A percentile compares a stretch with the other conserved stretches of the same genome.
These are phyloP conservation scores for Chaetura pelagica DNA, from an alignment of 2,113 vertebrate species.

Conservation along the genomic window DNA sequence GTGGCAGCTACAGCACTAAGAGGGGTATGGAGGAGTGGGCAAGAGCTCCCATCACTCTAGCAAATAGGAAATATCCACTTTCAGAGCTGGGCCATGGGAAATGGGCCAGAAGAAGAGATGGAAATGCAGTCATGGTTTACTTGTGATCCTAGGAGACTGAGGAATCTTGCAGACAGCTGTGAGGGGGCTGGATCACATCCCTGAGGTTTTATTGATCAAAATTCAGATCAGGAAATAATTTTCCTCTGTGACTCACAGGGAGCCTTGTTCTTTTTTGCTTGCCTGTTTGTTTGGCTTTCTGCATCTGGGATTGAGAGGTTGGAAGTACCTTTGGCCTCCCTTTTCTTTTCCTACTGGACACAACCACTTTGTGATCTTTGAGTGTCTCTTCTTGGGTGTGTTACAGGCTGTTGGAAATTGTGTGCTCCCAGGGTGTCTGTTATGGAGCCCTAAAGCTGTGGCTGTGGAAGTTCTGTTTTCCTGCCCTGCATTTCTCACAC, in stretches of 20 bases:
- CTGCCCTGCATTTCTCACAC: not conserved
- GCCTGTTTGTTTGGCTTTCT: not conserved
- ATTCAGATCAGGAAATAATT: not conserved
- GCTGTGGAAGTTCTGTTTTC: not conserved
- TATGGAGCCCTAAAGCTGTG: not conserved
- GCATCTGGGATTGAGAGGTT: not conserved
- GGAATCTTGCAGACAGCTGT: not conserved
- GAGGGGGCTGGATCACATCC: not conserved
- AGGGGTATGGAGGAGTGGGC: not conserved
- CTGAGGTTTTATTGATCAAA: not conserved
- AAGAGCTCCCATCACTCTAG: not conserved
- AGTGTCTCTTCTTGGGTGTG: not conserved
- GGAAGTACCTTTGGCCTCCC: not conserved
- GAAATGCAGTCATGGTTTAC: accelerated
- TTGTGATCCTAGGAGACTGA: not conserved
- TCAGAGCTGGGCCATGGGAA: not conserved
- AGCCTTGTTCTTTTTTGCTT: not conserved
- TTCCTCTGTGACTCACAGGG: not conserved
- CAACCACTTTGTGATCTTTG: not conserved
- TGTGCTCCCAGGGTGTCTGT: accelerated
- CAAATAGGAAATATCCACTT: not conserved
- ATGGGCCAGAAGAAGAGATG: not conserved
- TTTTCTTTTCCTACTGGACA: not conserved
- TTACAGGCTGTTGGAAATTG: not conserved
- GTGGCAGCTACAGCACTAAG: not conserved